Conservation (phyloP, 2,888 invertebrate genomes). For the Synanthedon vespiformis region DNA sequence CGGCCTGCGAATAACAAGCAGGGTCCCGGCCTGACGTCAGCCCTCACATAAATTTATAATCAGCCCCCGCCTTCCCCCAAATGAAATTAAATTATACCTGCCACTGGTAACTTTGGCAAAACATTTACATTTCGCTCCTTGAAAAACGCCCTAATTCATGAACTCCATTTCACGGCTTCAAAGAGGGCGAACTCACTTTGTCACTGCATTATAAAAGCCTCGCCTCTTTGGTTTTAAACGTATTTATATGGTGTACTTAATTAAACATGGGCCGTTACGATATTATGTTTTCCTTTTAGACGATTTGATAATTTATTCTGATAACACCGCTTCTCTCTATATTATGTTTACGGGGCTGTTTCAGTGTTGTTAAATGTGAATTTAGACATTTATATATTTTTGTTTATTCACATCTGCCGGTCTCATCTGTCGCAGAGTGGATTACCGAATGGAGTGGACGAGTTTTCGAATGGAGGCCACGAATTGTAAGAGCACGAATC, state of each 20-base stretch:
- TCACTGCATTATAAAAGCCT: conserved; percentile 22
- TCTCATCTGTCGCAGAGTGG: no score
- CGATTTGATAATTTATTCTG: not conserved
- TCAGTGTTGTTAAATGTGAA: not conserved
- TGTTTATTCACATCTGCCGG: not conserved
- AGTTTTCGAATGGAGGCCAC: no score
- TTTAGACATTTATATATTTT: not conserved
- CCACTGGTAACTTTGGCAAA: conserved; percentile 48
- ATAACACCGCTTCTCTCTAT: not conserved
- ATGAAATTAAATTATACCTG: conserved; percentile 63
- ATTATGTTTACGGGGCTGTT: not conserved
- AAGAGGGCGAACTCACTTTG: conserved; percentile 25
- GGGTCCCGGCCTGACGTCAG: conserved; percentile 34
- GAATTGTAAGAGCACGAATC: no score
- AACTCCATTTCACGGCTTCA: conserved; percentile 31
- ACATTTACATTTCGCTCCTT: conserved; percentile 51
- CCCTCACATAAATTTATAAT: conserved; percentile 63
- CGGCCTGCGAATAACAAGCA: conserved; percentile 53
- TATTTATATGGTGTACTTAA: conserved; percentile 23
- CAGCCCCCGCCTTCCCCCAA: conserved; percentile 51
- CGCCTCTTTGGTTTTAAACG: conserved; percentile 14
- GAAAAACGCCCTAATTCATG: conserved; percentile 39
- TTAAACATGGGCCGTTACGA: conserved; percentile 19
- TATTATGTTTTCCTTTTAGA: conserved; percentile 9
- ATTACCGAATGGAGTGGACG: no score